phyloP scores from a whole-genome alignment of 2,113 vertebrate species.

The Thymallus thymallus region DNA sequence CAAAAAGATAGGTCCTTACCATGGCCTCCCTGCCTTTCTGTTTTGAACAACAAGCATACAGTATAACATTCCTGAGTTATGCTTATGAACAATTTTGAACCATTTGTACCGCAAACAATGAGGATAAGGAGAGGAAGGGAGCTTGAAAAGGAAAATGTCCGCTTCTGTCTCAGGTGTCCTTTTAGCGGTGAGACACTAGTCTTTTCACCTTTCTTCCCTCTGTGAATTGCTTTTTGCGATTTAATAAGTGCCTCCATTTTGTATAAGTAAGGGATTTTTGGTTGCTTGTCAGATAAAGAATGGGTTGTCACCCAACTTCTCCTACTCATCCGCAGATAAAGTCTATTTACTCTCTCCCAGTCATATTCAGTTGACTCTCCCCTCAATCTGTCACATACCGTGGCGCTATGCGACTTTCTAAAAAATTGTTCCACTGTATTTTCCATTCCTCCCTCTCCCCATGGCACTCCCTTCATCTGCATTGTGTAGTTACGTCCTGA shows the following conservation, averaged over 20 bases:
- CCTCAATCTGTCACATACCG: conserved; percentile 41
- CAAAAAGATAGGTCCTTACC: no score
- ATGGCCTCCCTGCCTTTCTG: no score
- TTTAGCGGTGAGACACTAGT: conserved; percentile 52
- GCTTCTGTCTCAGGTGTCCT: conserved; percentile 53
- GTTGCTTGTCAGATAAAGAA: conserved; percentile 67
- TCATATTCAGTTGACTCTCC: conserved; percentile 48
- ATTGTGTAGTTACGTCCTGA: conserved; percentile 52
- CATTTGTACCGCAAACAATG: conserved; percentile 48
- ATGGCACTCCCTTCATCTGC: conserved; percentile 41
- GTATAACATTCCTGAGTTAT: no score
- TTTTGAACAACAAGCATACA: no score
- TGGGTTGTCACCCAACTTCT: conserved; percentile 63
- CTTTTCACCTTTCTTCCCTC: conserved; percentile 39
- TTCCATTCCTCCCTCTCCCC: conserved; percentile 43
- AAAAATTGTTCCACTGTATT: conserved; percentile 38
- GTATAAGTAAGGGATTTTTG: conserved; percentile 53
- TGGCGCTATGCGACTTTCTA: conserved; percentile 34
- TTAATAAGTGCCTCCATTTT: conserved; percentile 66
- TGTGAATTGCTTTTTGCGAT: conserved; percentile 54
- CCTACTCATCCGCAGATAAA: conserved; percentile 48
- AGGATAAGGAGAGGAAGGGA: conserved; percentile 36
- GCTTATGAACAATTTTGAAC: no score
- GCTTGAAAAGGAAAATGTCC: conserved; percentile 44
- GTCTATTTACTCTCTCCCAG: conserved; percentile 61